Base-by-base conservation (phyloP, 2,113 vertebrate species). In the Archocentrus centrarchus region DNA sequence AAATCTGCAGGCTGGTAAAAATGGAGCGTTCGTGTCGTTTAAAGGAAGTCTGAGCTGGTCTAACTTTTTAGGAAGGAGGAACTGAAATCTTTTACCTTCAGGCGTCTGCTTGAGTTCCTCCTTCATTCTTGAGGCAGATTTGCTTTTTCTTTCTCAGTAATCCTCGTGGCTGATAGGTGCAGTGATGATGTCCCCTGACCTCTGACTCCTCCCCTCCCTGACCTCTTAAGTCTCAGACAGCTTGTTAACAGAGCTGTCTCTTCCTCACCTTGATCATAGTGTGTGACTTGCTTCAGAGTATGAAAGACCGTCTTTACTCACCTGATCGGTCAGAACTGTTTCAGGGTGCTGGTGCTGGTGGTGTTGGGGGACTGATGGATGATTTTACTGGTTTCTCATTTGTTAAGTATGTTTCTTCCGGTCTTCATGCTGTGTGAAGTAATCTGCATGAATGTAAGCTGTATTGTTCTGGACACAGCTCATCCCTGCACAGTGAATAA, bases 111-210 rank as follows among this genome's bases (percentile, higher is more conserved):
- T 32, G 13, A 15, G 41, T 78, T 70, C 59, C 24, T 53, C 5
- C 59, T 77, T 76, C 39, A 53, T 85, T 85, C 81, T 75, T 60
- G 9, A 18, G 11, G 27, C n/a, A 81, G 77, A 81, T 89, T 91
- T 80, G 4, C 76, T 80, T 79, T 83, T 80, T 68, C 60, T 87
- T 32, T 78, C 39, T 58, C 15, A 2, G n/a, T 87, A 90, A 92
- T 92, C 88, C 90, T 50, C 22, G 81, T 4, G 57, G 20, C 81
- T 70, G 75, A 82, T 83, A 32, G 37, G 66, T 81, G 90, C 76
- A 81, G 24, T 62, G 79, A 85, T 83, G 82, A 0, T 87, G 91
- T 3, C 80, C 87, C 55, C 37, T 77, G 75, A 82, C 90, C 84
- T 44, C 30, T 15, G 24, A 14, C 47, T 22, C 32, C 3, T 22